Evolutionary conservation across 2,797 vertebrate genomes (phyloP), one percentile per base, ranked within the genome.

Genomic region (Sebastes aleutianus): DNA sequence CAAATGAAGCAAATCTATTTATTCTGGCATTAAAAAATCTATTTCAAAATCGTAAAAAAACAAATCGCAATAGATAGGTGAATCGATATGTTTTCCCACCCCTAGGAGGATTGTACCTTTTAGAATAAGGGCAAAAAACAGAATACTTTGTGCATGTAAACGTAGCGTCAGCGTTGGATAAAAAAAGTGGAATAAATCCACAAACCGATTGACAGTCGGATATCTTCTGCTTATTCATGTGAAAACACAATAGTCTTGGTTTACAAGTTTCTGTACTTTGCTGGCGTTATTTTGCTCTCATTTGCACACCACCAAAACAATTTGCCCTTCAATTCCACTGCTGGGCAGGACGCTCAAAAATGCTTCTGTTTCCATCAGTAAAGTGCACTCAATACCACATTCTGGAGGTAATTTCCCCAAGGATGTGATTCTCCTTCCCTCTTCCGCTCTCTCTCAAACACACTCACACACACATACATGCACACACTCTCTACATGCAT

Each of bases 351-450:
- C 78, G 20, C 87, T 90, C 86, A 80, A 27, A 81, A 78, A 86
- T 18, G 31, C 80, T 66, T 80, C 63, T 85, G 73, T 88, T 86
- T 84, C 79, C 36, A 76, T 88, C 85, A 53, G 80, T 84, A 77
- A 92, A 91, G 85, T 89, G 76, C 82, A 81, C 82, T 92, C 87
- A 89, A 81, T 87, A 84, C 80, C 79, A 80, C 78, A 90, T 91
- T 92, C 76, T 84, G 76, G 47, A 80, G 85, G 85, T 91, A 90
- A 94, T 92, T 91, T 94, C 92, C 90, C 89, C 16, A 54, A 86
- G 87, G 87, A 90, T 71, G 84, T 18, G n/a, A 84, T 82, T 88
- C 73, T 69, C 70, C 63, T 53, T 31, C 20, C 26, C 47, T 59
- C 66, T 61, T 72, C 47, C 16, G 56, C 63, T 66, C 39, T 3